A percentile compares a stretch with the other conserved stretches of the same genome.
Conservation (phyloP, 2,797 vertebrate genomes). For the Molossus molossus region DNA sequence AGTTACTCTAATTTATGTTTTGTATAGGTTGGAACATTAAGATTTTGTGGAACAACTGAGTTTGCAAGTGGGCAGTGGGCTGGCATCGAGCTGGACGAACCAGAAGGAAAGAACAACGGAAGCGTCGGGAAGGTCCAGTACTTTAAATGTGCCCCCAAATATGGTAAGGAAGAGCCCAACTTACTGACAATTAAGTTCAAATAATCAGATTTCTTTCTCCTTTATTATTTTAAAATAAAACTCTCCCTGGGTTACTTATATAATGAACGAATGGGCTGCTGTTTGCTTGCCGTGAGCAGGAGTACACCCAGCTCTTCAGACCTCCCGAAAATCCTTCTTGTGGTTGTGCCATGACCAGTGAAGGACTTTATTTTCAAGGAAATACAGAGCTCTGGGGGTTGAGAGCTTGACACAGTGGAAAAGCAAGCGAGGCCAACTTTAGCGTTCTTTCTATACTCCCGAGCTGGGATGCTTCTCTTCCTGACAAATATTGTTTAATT, state of each 20-base stretch:
- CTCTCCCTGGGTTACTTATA: not conserved
- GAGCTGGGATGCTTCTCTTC: not conserved
- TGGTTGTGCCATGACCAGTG: not conserved
- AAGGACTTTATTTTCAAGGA: not conserved
- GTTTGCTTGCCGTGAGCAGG: not conserved
- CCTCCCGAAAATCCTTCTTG: not conserved
- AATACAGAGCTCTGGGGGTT: not conserved
- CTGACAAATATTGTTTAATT: not conserved
- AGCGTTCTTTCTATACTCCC: not conserved
- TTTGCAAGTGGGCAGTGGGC: slow-evolving; percentile 98
- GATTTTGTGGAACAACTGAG: slow-evolving; percentile 96
- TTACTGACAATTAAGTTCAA: not conserved
- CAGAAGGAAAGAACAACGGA: slow-evolving; percentile 98
- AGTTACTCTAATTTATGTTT: slow-evolving; percentile 60
- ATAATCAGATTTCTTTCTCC: not conserved
- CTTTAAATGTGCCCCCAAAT: slow-evolving; percentile 95
- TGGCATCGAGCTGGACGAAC: slow-evolving; percentile 96
- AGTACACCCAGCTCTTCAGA: rapidly evolving
- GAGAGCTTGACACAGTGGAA: not conserved
- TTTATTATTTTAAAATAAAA: not conserved
- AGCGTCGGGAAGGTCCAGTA: slow-evolving; percentile 97
- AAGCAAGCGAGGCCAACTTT: not conserved
- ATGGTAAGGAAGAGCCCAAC: slow-evolving; percentile 89
- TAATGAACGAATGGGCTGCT: not conserved
- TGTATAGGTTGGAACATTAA: slow-evolving; percentile 94